A percentile compares a stretch with the other conserved stretches of the same genome.
These are phyloP conservation scores for Dermatemys mawii DNA, from an alignment of 2,113 vertebrate species.

Conservation along the genomic window DNA sequence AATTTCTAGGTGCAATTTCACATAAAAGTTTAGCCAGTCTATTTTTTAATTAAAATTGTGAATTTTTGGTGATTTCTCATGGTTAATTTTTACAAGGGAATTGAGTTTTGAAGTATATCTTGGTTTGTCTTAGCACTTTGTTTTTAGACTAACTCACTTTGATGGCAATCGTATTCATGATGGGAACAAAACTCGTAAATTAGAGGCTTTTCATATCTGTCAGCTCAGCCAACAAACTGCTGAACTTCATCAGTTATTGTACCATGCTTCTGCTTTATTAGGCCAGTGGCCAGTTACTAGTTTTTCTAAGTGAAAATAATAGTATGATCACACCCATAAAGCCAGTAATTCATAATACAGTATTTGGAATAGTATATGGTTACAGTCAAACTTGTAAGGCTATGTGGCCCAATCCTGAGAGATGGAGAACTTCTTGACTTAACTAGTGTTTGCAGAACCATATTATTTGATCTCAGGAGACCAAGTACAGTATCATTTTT, in stretches of 20 bases:
- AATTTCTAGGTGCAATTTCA: not conserved
- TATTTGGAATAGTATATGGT: conserved; percentile 46
- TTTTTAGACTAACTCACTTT: conserved; percentile 39
- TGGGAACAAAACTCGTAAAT: conserved; percentile 19
- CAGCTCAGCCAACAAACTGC: conserved; percentile 19
- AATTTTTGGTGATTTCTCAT: not conserved
- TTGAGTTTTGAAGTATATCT: not conserved
- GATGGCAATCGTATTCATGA: not conserved
- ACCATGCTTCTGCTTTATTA: conserved; percentile 4
- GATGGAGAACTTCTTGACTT: conserved; percentile 2
- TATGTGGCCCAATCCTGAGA: not conserved
- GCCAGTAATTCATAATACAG: conserved; percentile 36
- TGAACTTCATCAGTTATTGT: conserved; percentile 44
- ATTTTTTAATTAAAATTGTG: not conserved
- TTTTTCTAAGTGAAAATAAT: conserved; percentile 17
- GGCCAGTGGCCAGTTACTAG: conserved; percentile 13
- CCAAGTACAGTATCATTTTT: conserved; percentile 1
- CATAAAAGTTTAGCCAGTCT: not conserved
- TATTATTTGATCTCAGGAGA: not conserved
- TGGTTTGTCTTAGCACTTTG: not conserved
- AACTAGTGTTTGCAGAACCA: not conserved
- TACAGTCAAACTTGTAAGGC: not conserved
- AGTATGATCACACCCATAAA: conserved; percentile 52
- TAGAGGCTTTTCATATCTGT: conserved; percentile 47
- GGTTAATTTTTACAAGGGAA: not conserved